Percentiles rank a stretch among this genome's conserved stretches.
These are phyloP conservation scores for Panonychus citri DNA, from an alignment of 1,140 invertebrate genomes.

Conservation along the genomic window DNA sequence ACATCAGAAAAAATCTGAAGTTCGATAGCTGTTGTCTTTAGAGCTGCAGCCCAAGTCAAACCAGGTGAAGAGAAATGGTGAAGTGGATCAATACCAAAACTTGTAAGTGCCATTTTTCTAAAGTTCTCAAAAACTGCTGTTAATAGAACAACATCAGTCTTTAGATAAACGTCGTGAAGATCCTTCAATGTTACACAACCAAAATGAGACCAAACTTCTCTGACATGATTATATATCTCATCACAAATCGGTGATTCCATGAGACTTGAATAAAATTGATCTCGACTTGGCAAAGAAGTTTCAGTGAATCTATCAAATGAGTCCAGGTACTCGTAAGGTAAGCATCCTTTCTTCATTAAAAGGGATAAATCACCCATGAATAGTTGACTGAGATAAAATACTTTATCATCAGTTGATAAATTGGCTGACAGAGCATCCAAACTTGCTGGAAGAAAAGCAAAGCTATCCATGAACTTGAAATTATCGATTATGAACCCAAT, in stretches of 20 bases:
- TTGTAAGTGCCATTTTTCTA: background rate
- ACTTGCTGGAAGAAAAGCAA: background rate
- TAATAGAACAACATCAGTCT: background rate
- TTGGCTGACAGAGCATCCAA: background rate
- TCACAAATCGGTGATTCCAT: background rate
- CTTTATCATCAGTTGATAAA: background rate
- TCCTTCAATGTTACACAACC: background rate
- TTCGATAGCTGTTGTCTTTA: constrained; percentile 16
- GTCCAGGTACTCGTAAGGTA: no score
- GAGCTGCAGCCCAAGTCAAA: constrained; percentile 10
- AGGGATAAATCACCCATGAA: no score
- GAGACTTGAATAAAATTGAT: background rate
- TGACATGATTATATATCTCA: background rate
- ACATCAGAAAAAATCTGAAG: constrained; percentile 14
- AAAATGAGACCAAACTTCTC: background rate
- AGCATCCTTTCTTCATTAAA: no score
- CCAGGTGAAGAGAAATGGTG: constrained; percentile 17
- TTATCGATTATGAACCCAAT: background rate
- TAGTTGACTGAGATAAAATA: background rate
- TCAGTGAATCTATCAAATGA: background rate
- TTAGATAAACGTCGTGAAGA: background rate
- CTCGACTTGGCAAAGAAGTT: background rate
- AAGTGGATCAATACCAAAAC: constrained; percentile 16
- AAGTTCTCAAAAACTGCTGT: background rate
- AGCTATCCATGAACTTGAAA: background rate